Evolutionary conservation across 64 coral and sea anemone species (phyloP), one percentile per base, ranked within the genome.

Genomic region (Pocillopora verrucosa): DNA sequence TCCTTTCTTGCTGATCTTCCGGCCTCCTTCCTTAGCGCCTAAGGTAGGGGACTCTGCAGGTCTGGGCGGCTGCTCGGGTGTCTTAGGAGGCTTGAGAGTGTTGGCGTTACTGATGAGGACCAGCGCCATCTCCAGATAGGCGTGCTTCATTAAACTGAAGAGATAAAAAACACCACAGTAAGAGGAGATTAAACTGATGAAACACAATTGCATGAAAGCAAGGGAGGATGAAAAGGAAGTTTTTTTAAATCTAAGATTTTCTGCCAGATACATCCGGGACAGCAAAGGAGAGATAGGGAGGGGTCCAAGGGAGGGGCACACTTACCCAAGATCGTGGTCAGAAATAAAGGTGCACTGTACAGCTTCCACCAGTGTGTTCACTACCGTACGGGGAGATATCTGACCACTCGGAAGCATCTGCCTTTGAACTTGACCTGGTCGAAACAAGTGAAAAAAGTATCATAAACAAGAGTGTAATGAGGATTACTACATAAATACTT

Each of bases 321-420:
- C 74, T 89, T 72, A 98, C 92, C 91, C 93, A 25, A 99, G 77
- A 35, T 99, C 89, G 89, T 99, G 97, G 59, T 99, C 91, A 76
- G 94, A 91, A 13, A 51, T 15, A 64, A 87, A 93, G 10, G 91
- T 95, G 11, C 75, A 65, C 73, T 75, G 85, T 16, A 93, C 88
- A 22, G 93, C 83, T 72, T 95, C 88, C 2, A 93, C 34, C 9
- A 93, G 65, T 58, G 94, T 90, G 58, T 74, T 79, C 19, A 87
- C 57, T 3, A 87, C 88, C 3, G 30, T 80, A 35, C 56, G 51
- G 36, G 76, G 83, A 9, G 85, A 56, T 17, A 83, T 25, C 38
- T 84, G 73, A 13, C 85, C 91, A 59, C 22, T 67, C 58, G 75
- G 65, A 16, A 92, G 77, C 65, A 99, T 80, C 59, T 88, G 84